Base-by-base conservation (phyloP, 1,140 invertebrate species). In the Bombus fervidus region DNA sequence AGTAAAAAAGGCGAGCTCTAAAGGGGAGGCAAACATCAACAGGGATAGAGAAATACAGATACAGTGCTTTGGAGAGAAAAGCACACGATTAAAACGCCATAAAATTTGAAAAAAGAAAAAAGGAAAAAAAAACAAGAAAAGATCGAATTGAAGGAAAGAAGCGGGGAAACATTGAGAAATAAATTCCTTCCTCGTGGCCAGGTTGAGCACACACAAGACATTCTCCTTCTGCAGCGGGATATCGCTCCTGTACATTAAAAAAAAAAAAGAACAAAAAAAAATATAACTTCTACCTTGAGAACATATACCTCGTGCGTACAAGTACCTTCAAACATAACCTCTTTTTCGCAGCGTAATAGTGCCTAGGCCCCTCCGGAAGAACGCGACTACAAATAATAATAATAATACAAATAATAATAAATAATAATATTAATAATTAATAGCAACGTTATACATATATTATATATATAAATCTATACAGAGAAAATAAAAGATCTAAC, bases 231-330 rank as follows among this genome's bases (percentile, higher is more conserved):
- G 18, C 59, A 69, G 72, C 81, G 31, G 37, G 62, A 31, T n/a
- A 62, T 83, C 81, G 69, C 81, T 76, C 81, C 82, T 83, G 28
- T 62, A 81, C n/a, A 22, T 85, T 83, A 71, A 34, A 53, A 59
- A 78, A 59, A 78, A 76, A 22, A 66, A n/a, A 66, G 31, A 62
- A 76, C 3, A 64, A 43, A 64, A 62, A 77, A 77, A 41, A 77
- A 64, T 31, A 79, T 25, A 68, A 80, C 86, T 89, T 93, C 92
- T 94, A 94, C 94, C 94, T 94, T 94, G 90, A 91, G 91, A 93
- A 85, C 89, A 94, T 93, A 95, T 95, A 95, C 94, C 94, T 95
- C 94, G 92, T 93, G 93, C 92, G 93, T 94, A 94, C 93, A 93
- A 94, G 94, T 95, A 95, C 94, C 94, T 95, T 94, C 91, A 93